Conservation (phyloP, 2,888 invertebrate species). For the Helobdella robusta region DNA sequence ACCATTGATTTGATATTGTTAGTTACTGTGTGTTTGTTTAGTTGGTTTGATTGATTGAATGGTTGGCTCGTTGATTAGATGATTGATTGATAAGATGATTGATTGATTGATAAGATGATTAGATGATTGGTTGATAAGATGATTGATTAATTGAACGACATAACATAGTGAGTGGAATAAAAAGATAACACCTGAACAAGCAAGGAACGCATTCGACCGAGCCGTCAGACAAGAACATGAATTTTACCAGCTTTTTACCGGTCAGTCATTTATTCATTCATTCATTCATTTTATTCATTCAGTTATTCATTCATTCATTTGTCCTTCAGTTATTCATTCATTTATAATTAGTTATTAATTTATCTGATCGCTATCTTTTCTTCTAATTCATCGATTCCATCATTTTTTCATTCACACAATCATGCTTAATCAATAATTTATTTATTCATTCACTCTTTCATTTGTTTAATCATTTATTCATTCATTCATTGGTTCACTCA, state of each 20-base stretch:
- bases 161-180: conserved; percentile 26
- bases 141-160: not conserved
- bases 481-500: too few relatives aligned
- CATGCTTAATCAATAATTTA: too few relatives aligned
- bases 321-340: too few relatives aligned
- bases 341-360: too few relatives aligned
- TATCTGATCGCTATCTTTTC: too few relatives aligned
- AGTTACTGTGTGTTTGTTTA: not conserved
- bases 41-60: not conserved
- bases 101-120: too few relatives aligned
- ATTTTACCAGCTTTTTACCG: conserved; percentile 26
- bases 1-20: conserved; percentile 62
- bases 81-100: not conserved
- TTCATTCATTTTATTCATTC: not conserved
- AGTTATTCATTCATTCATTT: not conserved
- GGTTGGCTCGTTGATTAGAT: not conserved
- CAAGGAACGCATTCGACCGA: conserved; percentile 20
- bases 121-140: not conserved
- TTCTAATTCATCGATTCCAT: too few relatives aligned
- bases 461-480: too few relatives aligned
- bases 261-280: too few relatives aligned
- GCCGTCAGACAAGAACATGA: conserved; percentile 24
- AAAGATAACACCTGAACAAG: conserved; percentile 24
- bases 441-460: too few relatives aligned
- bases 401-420: too few relatives aligned